Evolutionary conservation across 1,140 invertebrate species (phyloP).

Genomic region (Caerostris darwini): DNA sequence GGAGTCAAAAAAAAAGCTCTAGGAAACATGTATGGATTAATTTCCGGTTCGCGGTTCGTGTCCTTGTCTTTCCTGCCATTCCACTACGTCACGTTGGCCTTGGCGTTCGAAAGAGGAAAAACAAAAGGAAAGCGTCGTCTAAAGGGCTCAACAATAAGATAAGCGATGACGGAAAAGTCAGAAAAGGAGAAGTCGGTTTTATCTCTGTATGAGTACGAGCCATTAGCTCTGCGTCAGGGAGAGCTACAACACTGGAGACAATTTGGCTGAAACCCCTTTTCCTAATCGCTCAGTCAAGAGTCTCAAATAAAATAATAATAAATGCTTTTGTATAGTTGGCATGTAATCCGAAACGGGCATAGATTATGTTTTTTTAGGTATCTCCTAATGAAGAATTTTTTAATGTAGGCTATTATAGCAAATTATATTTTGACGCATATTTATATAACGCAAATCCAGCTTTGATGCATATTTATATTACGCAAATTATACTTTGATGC

Average conservation of each 20-base stretch:
- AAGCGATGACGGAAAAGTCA: constrained; percentile 33
- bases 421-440: too few relatives aligned
- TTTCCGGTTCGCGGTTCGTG: background rate
- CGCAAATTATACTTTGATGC: too few relatives aligned
- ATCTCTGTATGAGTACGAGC: constrained; percentile 33
- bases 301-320: background rate
- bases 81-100: constrained; percentile 47
- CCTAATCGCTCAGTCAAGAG: constrained; percentile 7
- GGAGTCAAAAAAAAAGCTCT: background rate
- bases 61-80: background rate
- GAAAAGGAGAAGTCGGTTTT: constrained; percentile 39
- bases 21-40: constrained; percentile 8
- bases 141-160: constrained; percentile 42
- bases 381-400: too few relatives aligned
- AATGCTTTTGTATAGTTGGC: too few relatives aligned
- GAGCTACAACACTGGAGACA: background rate
- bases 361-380: too few relatives aligned
- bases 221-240: background rate
- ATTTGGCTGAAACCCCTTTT: background rate
- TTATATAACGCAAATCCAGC: too few relatives aligned
- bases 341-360: too few relatives aligned
- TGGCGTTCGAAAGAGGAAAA: constrained; percentile 36
- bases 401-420: too few relatives aligned
- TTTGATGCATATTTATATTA: too few relatives aligned
- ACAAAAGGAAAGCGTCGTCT: constrained; percentile 44